Evolutionary conservation across 2,113 vertebrate genomes (phyloP).

Genomic region (Bubo bubo): DNA sequence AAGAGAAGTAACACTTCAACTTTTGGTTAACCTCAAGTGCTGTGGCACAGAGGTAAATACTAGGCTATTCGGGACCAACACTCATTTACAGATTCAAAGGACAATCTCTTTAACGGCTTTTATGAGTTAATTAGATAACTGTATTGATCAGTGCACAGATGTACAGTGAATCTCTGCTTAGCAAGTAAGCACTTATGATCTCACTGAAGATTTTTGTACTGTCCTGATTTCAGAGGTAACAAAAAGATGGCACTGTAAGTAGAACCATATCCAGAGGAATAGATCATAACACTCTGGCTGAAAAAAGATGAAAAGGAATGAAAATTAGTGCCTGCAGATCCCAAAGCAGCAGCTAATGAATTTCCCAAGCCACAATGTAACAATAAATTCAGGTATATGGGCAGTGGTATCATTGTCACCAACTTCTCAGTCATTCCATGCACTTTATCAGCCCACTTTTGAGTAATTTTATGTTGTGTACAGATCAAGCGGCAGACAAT

Average conservation of each 20-base stretch:
- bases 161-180: not conserved
- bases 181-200: not conserved
- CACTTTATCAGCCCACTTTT: not conserved
- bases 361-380: not conserved
- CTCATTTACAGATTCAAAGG: not conserved
- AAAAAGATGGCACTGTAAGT: not conserved
- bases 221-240: not conserved
- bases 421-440: not conserved
- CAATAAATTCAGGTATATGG: not conserved
- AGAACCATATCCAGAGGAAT: not conserved
- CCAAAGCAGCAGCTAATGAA: not conserved
- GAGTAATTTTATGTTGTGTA: not conserved
- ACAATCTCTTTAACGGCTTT: not conserved
- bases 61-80: not conserved
- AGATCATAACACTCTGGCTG: not conserved
- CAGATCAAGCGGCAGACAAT: conserved; percentile 9
- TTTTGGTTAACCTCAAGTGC: not conserved
- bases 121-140: not conserved
- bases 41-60: not conserved
- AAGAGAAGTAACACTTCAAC: not conserved
- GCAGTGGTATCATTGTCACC: not conserved
- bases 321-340: not conserved
- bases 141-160: not conserved
- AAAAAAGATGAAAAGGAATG: not conserved
- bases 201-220: not conserved